Evolutionary conservation across 1,140 invertebrate species (phyloP), one percentile per base, ranked within the genome.

Genomic region (Thaumatotibia leucotreta): DNA sequence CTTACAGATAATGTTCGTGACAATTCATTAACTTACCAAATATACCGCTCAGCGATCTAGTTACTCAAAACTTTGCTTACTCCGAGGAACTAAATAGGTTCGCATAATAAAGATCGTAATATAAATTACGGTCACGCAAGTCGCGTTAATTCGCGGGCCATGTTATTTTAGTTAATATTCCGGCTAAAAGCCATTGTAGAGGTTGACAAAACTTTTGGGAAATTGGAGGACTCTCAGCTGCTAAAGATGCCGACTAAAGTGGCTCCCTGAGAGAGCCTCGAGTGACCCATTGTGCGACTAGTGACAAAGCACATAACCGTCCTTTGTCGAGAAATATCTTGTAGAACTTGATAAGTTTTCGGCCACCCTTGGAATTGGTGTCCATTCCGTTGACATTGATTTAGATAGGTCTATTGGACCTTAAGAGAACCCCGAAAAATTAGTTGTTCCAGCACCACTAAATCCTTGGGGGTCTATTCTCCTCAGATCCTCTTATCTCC

Each of bases 191-290:
- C 52, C 52, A 27, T 58, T 58, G n/a, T 27, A 27, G 52, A n/a
- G 50, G 50, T 58, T 58, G 27, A 58, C 23, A 58, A 58, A 58
- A 58, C 24, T 58, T 58, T 58, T 31, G 52, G 52, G 23, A 58
- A 14, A 24, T 58, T 29, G 52, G 24, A 58, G 52, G 29, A 24
- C 52, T 14, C 52, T 54, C 23, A 54, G 22, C 14, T 4, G 50
- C 50, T 58, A 58, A 45, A 58, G 52, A 58, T 58, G 20, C 50
- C 50, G 27, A n/a, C 52, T 58, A 58, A 58, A 58, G 52, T 31
- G 24, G 52, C 52, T 24, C 23, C 10, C 52, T 8, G 52, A 29
- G 52, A 52, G 50, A 9, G 52, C 1, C 27, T 58, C 27, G 52
- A 58, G 24, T 58, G 52, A 58, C 52, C 52, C 27, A 58, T 58